Conservation (phyloP, 2,888 invertebrate species). For the Ornithoptera alexandrae region DNA sequence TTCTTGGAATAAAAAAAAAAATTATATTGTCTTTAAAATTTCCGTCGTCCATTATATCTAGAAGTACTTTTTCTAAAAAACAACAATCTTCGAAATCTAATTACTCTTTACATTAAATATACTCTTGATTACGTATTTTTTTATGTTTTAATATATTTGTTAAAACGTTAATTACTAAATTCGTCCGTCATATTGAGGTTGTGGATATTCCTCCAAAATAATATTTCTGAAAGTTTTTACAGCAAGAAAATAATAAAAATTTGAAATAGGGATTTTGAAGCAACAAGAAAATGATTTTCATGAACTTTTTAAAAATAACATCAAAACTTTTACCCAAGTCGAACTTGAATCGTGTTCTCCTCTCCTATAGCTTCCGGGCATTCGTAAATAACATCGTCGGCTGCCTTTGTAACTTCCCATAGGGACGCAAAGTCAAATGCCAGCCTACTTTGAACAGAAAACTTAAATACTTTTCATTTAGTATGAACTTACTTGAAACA, state of each 20-base stretch:
- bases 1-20: no score
- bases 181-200: no score
- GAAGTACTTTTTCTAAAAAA: no score
- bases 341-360: background rate
- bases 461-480: slow-evolving; percentile 3
- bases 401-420: slow-evolving; percentile 9
- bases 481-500: background rate
- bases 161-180: no score
- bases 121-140: no score
- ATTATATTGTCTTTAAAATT: no score
- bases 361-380: slow-evolving; percentile 15
- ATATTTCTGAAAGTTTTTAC: background rate
- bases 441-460: background rate
- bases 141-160: no score
- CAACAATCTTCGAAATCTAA: no score
- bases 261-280: background rate
- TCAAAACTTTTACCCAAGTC: slow-evolving; percentile 7
- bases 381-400: slow-evolving; percentile 22
- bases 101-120: no score
- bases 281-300: slow-evolving; percentile 2
- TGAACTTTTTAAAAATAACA: slow-evolving; percentile 6
- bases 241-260: background rate
- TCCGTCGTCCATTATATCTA: no score
- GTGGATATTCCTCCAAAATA: no score
- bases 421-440: slow-evolving; percentile 3